Evolutionary conservation across 1,140 invertebrate genomes (phyloP).

Genomic region (Whitmania pigra): DNA sequence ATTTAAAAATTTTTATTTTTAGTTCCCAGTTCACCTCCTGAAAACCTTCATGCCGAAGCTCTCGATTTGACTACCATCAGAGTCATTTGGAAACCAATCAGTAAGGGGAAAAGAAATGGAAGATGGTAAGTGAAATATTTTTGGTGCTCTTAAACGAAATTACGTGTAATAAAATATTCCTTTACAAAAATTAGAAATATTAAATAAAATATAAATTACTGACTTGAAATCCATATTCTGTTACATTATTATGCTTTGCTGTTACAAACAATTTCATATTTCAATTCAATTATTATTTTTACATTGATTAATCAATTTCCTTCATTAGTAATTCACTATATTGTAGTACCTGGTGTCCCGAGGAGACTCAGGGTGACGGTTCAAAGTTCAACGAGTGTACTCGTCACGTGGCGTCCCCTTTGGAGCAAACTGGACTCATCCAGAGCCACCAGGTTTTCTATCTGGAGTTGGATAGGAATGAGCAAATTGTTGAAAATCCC

Average conservation of each 20-base stretch:
- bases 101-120: slow-evolving; percentile 70
- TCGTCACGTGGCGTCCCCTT: not conserved
- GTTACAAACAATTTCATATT: not conserved
- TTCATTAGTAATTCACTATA: no score
- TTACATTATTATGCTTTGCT: not conserved
- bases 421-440: slow-evolving; percentile 11
- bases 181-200: not conserved
- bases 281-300: no score
- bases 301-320: no score
- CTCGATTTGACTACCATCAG: slow-evolving; percentile 72
- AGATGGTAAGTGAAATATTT: slow-evolving; percentile 53
- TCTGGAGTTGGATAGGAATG: not conserved
- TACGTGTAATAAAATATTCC: not conserved
- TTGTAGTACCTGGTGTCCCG: not conserved
- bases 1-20: slow-evolving; percentile 17
- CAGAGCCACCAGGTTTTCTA: slow-evolving; percentile 15
- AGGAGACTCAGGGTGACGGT: not conserved
- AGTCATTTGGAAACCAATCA: slow-evolving; percentile 78
- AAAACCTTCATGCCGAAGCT: slow-evolving; percentile 74
- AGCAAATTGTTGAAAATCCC: slow-evolving; percentile 1
- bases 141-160: not conserved
- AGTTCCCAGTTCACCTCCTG: slow-evolving; percentile 75
- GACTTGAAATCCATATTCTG: not conserved
- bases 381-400: not conserved
- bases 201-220: not conserved